phyloP scores from a whole-genome alignment of 2,797 vertebrate genomes.

The Sarcoramphus papa region DNA sequence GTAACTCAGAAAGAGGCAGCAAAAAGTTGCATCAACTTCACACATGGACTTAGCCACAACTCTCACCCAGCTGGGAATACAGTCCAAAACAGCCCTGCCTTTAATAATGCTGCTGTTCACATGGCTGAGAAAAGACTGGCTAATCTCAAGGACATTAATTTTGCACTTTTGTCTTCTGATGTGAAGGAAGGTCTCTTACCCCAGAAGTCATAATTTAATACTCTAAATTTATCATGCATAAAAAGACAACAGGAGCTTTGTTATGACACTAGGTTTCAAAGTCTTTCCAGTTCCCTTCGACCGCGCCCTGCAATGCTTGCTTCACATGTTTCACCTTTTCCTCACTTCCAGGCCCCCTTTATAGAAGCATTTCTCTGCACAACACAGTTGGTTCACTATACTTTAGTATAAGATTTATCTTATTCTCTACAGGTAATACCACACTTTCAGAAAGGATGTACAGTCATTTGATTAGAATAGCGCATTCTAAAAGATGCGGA shows the following conservation, averaged over 20 bases:
- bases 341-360: background rate
- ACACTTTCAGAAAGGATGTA: background rate
- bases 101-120: background rate
- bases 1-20: background rate
- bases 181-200: background rate
- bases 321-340: background rate
- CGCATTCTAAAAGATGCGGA: background rate
- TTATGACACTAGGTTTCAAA: background rate
- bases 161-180: background rate
- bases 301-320: background rate
- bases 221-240: background rate
- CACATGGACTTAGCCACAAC: fast-evolving
- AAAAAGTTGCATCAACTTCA: background rate
- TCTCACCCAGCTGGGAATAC: background rate
- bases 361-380: background rate
- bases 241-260: background rate
- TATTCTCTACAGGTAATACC: background rate
- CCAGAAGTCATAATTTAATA: background rate
- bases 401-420: background rate
- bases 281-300: background rate
- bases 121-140: background rate
- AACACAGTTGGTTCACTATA: background rate
- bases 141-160: background rate
- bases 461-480: background rate
- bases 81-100: background rate